phyloP scores from a whole-genome alignment of 1,140 invertebrate genomes.

The Metaphire vulgaris region DNA sequence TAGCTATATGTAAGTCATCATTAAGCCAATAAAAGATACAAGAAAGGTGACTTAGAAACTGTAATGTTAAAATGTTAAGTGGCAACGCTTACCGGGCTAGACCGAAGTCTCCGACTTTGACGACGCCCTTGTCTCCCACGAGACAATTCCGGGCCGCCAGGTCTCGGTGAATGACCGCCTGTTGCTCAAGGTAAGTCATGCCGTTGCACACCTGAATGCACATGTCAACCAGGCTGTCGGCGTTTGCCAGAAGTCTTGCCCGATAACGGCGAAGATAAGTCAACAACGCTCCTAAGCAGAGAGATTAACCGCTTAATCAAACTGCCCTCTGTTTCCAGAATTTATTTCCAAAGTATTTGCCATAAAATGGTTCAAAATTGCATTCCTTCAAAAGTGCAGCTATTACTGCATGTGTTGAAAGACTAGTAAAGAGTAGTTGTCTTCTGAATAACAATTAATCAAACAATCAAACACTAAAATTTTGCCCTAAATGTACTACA shows the following conservation, averaged over 20 bases:
- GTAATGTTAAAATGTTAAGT: neutral
- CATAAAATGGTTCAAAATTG: no score
- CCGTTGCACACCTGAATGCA: constrained; percentile 91
- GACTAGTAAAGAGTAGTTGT: no score
- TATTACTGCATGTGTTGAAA: no score
- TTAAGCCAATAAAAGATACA: no score
- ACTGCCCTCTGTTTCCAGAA: no score
- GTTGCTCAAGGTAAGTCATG: constrained; percentile 89
- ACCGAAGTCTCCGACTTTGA: constrained; percentile 52
- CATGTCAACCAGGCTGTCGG: constrained; percentile 79
- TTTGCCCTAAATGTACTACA: no score
- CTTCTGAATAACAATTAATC: no score
- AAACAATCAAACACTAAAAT: no score
- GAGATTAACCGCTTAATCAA: no score
- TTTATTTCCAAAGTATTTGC: no score
- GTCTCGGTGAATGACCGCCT: constrained; percentile 93
- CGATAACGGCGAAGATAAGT: constrained; percentile 82
- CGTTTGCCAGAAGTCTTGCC: constrained; percentile 68
- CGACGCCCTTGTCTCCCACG: constrained; percentile 74
- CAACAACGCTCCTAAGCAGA: constrained; percentile 76
- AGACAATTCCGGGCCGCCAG: constrained; percentile 93
- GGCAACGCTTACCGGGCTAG: constrained; percentile 41
- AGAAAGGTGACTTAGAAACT: neutral
- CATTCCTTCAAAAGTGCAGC: no score
- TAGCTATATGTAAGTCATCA: no score